Evolutionary conservation across 2,113 vertebrate species (phyloP).

Genomic region (Heteronetta atricapilla): DNA sequence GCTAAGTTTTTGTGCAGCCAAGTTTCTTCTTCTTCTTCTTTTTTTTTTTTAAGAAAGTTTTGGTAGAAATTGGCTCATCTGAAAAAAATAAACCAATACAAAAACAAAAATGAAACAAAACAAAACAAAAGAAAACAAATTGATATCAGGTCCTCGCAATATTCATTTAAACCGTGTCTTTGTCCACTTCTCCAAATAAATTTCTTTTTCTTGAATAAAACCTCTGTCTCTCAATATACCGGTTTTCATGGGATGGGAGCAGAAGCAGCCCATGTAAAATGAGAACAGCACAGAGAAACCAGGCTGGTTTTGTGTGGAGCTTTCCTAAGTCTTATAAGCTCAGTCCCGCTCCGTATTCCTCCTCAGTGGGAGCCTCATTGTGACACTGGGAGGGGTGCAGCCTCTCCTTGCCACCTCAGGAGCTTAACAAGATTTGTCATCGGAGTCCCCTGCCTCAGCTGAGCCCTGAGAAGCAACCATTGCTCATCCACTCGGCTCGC

Average conservation of each 20-base stretch:
- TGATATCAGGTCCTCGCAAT: not conserved
- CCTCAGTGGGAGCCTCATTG: too few species aligned
- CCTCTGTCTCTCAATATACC: not conserved
- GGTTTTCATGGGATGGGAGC: not conserved
- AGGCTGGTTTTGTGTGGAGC: too few species aligned
- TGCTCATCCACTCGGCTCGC: too few species aligned
- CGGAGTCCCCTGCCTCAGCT: too few species aligned
- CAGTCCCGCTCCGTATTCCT: too few species aligned
- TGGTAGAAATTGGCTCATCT: not conserved
- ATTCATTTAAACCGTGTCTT: rapidly evolving
- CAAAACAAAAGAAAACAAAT: not conserved
- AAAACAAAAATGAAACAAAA: too few species aligned
- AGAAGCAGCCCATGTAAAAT: not conserved
- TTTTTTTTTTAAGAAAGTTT: not conserved
- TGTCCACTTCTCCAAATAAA: not conserved
- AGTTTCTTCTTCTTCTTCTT: not conserved
- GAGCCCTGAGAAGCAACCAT: too few species aligned
- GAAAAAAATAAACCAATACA: not conserved
- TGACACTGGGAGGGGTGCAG: too few species aligned
- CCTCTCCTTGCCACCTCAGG: too few species aligned
- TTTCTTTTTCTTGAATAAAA: not conserved
- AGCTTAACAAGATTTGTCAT: too few species aligned
- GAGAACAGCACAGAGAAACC: too few species aligned
- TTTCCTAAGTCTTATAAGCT: too few species aligned
- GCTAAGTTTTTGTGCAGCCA: not conserved